Conservation (phyloP, 1,140 invertebrate genomes). For the Brevipalpus yothersi region DNA sequence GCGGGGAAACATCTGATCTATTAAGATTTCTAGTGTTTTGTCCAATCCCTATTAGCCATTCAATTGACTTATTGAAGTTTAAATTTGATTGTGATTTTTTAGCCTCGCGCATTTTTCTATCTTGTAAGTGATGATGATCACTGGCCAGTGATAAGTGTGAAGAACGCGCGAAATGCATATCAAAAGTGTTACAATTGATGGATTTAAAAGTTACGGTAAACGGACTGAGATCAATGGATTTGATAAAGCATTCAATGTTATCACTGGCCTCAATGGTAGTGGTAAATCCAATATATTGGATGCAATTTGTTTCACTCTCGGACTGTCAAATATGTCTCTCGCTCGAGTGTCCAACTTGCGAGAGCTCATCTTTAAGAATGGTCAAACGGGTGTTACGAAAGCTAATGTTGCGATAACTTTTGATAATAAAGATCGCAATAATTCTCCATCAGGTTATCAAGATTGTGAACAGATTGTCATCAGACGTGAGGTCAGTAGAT, state of each 20-base stretch:
- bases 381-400: conserved; percentile 82
- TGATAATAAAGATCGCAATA: conserved; percentile 60
- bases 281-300: conserved; percentile 98
- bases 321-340: conserved; percentile 75
- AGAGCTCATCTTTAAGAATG: conserved; percentile 91
- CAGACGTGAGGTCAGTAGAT: conserved; percentile 45
- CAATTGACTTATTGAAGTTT: too few species aligned
- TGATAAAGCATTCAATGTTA: conserved; percentile 87
- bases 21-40: too few species aligned
- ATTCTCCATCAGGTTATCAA: conserved; percentile 78
- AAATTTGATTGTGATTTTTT: too few species aligned
- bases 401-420: conserved; percentile 89
- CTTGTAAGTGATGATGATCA: too few species aligned
- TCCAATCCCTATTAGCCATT: too few species aligned
- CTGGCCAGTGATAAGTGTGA: too few species aligned
- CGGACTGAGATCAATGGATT: conserved; percentile 79
- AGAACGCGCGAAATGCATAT: conserved; percentile 47
- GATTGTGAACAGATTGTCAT: conserved; percentile 75
- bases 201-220: conserved; percentile 93
- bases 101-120: too few species aligned
- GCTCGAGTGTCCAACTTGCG: conserved; percentile 47
- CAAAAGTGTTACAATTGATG: conserved; percentile 78
- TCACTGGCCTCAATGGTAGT: conserved; percentile 91
- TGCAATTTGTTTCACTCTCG: conserved; percentile 89
- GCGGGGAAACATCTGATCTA: too few species aligned